These are phyloP conservation scores for Poecilia gillii DNA, from an alignment of 2,797 vertebrate genomes.

Conservation along the genomic window DNA sequence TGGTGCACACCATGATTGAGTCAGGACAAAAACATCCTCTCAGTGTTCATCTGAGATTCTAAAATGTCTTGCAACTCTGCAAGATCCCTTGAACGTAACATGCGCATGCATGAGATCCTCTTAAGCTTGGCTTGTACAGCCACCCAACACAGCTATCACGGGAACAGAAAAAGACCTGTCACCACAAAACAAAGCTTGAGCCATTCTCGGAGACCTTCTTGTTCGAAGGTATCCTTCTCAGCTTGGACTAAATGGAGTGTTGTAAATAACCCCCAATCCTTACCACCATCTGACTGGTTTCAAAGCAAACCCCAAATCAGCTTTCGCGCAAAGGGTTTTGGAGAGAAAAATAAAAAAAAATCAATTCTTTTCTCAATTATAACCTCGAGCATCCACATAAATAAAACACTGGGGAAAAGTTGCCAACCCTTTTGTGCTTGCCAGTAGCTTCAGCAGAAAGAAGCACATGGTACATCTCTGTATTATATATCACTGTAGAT, in stretches of 20 bases:
- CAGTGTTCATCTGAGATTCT: constrained; percentile 19
- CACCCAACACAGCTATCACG: constrained; percentile 18
- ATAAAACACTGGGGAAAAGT: constrained; percentile 10
- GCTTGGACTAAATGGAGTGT: constrained; percentile 42
- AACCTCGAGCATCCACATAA: constrained; percentile 44
- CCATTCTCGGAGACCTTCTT: constrained; percentile 12
- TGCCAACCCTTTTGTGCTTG: constrained; percentile 28
- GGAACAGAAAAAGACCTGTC: constrained; percentile 32
- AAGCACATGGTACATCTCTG: constrained; percentile 37
- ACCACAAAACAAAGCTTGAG: constrained; percentile 34
- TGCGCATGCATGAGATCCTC: constrained; percentile 66
- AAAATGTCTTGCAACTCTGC: constrained; percentile 36
- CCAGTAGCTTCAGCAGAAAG: constrained; percentile 37
- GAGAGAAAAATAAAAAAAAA: constrained; percentile 28
- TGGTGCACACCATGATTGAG: constrained; percentile 8
- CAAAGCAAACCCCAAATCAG: constrained; percentile 77
- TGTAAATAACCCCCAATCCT: constrained; percentile 84
- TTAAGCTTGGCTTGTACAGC: constrained; percentile 59
- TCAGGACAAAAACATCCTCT: constrained; percentile 11
- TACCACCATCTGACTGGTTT: constrained; percentile 63
- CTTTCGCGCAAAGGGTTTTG: constrained; percentile 67
- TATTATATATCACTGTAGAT: constrained; percentile 76
- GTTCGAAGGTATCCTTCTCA: constrained; percentile 32
- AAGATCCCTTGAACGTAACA: constrained; percentile 41
- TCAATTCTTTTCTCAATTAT: constrained; percentile 51